These are phyloP conservation scores for Phasianus colchicus DNA, from an alignment of 2,113 vertebrate genomes.

Conservation along the genomic window DNA sequence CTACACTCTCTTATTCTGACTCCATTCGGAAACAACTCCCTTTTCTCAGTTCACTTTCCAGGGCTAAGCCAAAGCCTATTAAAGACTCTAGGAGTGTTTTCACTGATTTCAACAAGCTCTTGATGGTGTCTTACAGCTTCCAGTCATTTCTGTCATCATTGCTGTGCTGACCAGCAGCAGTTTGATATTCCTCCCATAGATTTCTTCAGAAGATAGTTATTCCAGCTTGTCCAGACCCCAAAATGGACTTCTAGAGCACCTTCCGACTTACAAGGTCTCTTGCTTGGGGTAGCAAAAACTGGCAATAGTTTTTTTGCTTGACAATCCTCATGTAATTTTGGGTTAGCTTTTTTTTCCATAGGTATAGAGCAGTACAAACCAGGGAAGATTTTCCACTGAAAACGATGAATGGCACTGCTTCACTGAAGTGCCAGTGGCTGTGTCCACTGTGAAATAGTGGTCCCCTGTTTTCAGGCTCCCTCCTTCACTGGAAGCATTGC, in stretches of 20 bases:
- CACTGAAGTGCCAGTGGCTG: neutral
- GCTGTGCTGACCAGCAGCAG: neutral
- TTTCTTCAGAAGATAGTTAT: neutral
- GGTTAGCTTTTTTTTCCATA: neutral
- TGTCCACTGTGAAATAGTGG: rapidly evolving
- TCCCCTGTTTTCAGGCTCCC: neutral
- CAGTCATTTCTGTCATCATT: neutral
- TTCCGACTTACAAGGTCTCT: neutral
- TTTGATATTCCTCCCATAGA: neutral
- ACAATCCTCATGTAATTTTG: neutral
- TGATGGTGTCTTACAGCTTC: constrained; percentile 30
- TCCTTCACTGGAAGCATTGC: neutral
- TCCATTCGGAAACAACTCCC: constrained; percentile 12
- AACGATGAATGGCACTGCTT: rapidly evolving
- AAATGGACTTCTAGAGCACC: neutral
- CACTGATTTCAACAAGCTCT: constrained; percentile 49
- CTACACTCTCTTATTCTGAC: constrained; percentile 34
- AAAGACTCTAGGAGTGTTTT: constrained; percentile 53
- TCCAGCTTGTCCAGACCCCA: neutral
- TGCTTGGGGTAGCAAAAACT: neutral
- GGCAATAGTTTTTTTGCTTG: neutral
- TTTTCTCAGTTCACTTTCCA: neutral
- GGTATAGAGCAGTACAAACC: rapidly evolving
- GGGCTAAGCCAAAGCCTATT: constrained; percentile 51
- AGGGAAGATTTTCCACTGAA: neutral